Evolutionary conservation across 2,113 vertebrate species (phyloP).

Genomic region (Gallinago jamesoni): DNA sequence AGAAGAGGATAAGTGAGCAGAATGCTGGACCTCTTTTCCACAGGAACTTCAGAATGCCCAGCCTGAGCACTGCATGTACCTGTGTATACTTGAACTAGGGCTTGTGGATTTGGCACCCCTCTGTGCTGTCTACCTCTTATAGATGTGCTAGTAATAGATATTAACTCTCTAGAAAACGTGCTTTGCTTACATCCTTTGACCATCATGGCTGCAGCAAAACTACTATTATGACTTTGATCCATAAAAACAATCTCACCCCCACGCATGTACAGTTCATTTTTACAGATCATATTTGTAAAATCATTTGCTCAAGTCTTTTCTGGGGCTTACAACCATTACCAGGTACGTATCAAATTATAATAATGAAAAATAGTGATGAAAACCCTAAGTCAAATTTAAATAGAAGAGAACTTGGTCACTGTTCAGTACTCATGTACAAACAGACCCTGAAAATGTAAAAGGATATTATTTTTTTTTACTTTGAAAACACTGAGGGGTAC

Average conservation of each 20-base stretch:
- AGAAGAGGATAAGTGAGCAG: background rate
- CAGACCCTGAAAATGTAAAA: background rate
- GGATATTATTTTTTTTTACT: background rate
- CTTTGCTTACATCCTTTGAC: background rate
- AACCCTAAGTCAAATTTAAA: background rate
- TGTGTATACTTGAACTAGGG: background rate
- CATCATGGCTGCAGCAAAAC: background rate
- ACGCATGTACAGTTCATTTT: background rate
- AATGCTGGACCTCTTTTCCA: background rate
- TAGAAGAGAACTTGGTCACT: background rate
- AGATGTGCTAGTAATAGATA: background rate
- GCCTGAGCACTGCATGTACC: fast-evolving
- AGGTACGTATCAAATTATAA: background rate
- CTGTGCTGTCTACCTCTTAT: background rate
- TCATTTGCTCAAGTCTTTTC: background rate
- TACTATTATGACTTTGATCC: background rate
- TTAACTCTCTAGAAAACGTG: background rate
- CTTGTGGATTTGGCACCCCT: background rate
- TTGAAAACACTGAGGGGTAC: background rate
- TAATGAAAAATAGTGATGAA: background rate
- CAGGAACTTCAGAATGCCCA: background rate
- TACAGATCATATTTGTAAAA: background rate
- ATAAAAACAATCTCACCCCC: background rate
- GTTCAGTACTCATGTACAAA: background rate
- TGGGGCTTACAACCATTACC: background rate